Conservation (phyloP, 2,888 invertebrate species). For the Caenorhabditis auriculariae region DNA sequence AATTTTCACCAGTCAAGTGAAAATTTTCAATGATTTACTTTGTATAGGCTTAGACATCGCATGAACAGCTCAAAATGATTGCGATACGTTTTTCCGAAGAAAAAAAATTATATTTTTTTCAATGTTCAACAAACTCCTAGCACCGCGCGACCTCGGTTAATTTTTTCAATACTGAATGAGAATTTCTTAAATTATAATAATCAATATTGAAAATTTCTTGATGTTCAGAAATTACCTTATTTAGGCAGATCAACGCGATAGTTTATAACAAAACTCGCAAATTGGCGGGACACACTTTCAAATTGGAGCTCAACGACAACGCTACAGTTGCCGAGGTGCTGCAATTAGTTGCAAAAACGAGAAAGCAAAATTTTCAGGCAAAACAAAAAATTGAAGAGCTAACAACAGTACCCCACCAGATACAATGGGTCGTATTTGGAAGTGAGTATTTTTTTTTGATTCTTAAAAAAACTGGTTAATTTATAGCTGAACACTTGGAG, state of each 20-base stretch:
- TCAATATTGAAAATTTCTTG: no score
- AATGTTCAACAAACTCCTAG: no score
- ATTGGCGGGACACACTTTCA: constrained; percentile 44
- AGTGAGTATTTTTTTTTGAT: constrained; percentile 12
- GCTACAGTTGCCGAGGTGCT: constrained; percentile 32
- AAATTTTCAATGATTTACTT: no score
- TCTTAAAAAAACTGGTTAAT: background rate
- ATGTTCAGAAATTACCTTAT: constrained; percentile 1
- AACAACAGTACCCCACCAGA: constrained; percentile 31
- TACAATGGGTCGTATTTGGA: constrained; percentile 45
- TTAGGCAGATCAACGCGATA: constrained; percentile 41
- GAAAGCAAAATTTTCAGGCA: constrained; percentile 16
- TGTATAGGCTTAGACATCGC: no score
- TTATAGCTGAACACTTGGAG: constrained; percentile 34
- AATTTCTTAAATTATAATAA: no score
- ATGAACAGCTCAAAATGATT: no score
- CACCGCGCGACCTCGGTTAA: no score
- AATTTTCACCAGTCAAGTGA: no score
- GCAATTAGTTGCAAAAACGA: constrained; percentile 1
- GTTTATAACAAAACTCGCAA: constrained; percentile 49
- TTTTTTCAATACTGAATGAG: no score
- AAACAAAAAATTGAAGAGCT: constrained; percentile 33
- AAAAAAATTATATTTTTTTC: no score
- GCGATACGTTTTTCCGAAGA: no score
- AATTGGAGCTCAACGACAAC: constrained; percentile 27